Percentiles rank a stretch among this genome's conserved stretches.
Evolutionary conservation across 2,797 vertebrate genomes (phyloP).

Genomic region (Ciconia nigra): DNA sequence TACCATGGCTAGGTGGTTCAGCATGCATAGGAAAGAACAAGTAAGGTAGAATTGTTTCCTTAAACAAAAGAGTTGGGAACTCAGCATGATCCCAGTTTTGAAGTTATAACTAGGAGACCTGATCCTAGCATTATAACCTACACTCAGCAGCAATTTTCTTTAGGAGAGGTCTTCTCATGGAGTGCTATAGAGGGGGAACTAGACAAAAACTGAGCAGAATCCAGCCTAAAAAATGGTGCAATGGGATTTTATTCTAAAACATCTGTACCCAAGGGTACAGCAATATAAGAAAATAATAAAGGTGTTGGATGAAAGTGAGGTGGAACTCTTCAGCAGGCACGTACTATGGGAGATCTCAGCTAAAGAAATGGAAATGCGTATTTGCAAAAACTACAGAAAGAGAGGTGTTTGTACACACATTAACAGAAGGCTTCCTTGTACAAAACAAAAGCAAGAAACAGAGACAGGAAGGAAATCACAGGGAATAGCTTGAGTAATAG

Average conservation of each 20-base stretch:
- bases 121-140: neutral
- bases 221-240: neutral
- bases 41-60: neutral
- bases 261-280: neutral
- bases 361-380: neutral
- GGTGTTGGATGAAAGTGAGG: neutral
- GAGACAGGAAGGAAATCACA: slow-evolving; percentile 43
- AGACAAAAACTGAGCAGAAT: neutral
- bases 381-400: neutral
- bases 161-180: neutral
- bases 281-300: neutral
- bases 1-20: neutral
- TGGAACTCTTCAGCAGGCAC: neutral
- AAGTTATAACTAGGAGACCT: neutral
- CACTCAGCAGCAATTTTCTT: neutral
- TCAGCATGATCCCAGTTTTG: neutral
- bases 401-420: neutral
- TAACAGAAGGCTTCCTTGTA: neutral
- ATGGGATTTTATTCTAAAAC: neutral
- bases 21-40: neutral
- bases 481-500: neutral
- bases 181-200: neutral
- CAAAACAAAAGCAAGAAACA: slow-evolving; percentile 27
- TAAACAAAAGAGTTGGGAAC: neutral
- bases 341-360: neutral